These are phyloP conservation scores for Dallia pectoralis DNA, from an alignment of 2,797 vertebrate species.

Conservation along the genomic window DNA sequence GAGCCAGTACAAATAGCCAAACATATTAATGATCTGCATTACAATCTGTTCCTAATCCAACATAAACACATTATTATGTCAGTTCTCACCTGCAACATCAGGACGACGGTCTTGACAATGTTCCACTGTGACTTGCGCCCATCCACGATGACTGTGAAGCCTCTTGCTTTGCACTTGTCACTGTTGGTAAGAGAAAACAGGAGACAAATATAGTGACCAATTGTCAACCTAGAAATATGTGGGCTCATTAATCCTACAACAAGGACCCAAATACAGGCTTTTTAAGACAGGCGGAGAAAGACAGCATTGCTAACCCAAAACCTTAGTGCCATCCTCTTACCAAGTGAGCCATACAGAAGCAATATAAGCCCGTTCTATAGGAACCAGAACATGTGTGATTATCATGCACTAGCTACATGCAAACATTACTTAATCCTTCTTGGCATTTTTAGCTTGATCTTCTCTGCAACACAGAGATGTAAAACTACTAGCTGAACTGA, in stretches of 20 bases:
- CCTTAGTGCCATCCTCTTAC: not conserved
- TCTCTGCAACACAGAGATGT: not conserved
- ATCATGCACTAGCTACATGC: not conserved
- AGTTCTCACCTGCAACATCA: conserved; percentile 92
- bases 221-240: not conserved
- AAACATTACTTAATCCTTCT: not conserved
- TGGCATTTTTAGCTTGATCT: not conserved
- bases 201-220: conserved; percentile 10
- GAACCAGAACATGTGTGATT: not conserved
- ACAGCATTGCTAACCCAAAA: not conserved
- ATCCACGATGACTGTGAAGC: conserved; percentile 98
- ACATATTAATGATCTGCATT: no score
- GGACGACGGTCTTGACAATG: conserved; percentile 95
- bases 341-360: not conserved
- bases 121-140: conserved; percentile 98
- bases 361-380: not conserved
- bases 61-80: not conserved
- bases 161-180: conserved; percentile 96
- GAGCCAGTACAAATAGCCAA: no score
- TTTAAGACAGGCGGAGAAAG: not conserved
- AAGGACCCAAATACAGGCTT: not conserved
- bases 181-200: conserved; percentile 59
- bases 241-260: not conserved
- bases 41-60: not conserved
- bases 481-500: not conserved